These are phyloP conservation scores for Pimephales promelas DNA, from an alignment of 2,113 vertebrate species.

Conservation along the genomic window DNA sequence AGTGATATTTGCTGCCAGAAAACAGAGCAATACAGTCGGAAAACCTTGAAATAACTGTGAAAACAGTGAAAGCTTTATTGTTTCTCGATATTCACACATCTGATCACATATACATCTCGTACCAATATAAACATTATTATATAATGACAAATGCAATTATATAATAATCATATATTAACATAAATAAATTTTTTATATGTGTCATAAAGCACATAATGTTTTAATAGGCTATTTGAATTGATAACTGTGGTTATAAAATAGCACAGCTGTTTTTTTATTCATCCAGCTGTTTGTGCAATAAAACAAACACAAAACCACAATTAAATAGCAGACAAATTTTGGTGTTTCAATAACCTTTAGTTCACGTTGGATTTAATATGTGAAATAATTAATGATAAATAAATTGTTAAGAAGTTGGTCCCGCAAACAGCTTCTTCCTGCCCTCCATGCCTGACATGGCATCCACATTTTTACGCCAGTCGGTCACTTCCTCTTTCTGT, in stretches of 20 bases:
- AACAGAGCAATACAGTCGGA: background rate
- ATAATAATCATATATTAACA: slow-evolving; percentile 59
- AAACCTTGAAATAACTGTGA: background rate
- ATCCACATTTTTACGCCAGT: slow-evolving; percentile 74
- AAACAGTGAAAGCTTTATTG: background rate
- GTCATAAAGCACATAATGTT: slow-evolving; percentile 1
- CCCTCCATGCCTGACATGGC: slow-evolving; percentile 74
- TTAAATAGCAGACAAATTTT: background rate
- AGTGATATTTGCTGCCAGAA: background rate
- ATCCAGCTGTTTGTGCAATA: background rate
- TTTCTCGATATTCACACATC: slow-evolving; percentile 6
- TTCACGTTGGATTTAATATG: background rate
- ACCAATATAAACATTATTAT: slow-evolving; percentile 26
- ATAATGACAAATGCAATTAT: slow-evolving; percentile 14
- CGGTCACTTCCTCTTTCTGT: slow-evolving; percentile 67
- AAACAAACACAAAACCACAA: slow-evolving; percentile 6
- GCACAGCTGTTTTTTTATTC: background rate
- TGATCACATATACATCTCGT: slow-evolving; percentile 4
- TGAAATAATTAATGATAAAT: background rate
- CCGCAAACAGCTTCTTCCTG: slow-evolving; percentile 70
- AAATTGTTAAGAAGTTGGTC: slow-evolving; percentile 16
- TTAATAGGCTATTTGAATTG: background rate
- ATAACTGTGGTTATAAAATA: background rate
- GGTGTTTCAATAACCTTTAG: background rate
- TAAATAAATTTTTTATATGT: slow-evolving; percentile 4